phyloP scores from a whole-genome alignment of 2,888 invertebrate species.

The Drosophila phalerata region DNA sequence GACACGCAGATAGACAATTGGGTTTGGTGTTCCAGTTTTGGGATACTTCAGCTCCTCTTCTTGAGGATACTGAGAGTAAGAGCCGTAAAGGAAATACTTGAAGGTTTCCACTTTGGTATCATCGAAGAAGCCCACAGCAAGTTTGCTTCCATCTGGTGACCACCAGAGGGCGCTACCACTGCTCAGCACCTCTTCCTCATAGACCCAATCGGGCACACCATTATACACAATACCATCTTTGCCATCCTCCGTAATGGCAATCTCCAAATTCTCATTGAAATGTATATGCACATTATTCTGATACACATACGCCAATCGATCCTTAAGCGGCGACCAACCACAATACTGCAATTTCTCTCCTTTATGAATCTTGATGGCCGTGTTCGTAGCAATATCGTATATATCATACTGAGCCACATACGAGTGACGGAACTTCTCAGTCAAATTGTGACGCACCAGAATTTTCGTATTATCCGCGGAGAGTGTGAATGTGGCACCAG shows the following conservation, averaged over 20 bases:
- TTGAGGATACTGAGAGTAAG: constrained; percentile 89
- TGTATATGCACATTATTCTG: constrained; percentile 89
- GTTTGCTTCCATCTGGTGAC: constrained; percentile 89
- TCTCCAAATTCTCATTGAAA: constrained; percentile 79
- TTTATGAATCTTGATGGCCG: constrained; percentile 86
- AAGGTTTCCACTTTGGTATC: constrained; percentile 89
- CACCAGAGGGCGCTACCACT: constrained; percentile 92
- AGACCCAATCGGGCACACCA: constrained; percentile 96
- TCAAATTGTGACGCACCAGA: constrained; percentile 80
- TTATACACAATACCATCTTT: constrained; percentile 90
- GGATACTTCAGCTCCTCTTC: constrained; percentile 90
- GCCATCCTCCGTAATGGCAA: constrained; percentile 88
- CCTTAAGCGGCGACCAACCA: constrained; percentile 87
- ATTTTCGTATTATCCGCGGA: constrained; percentile 84
- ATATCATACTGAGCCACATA: constrained; percentile 88
- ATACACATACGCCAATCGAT: constrained; percentile 88
- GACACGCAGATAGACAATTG: constrained; percentile 89
- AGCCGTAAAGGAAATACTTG: constrained; percentile 89
- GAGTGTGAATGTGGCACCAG: constrained; percentile 79
- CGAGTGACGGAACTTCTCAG: constrained; percentile 88
- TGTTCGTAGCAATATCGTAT: constrained; percentile 86
- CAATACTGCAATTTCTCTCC: constrained; percentile 88
- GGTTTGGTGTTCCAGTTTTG: constrained; percentile 92
- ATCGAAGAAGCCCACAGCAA: constrained; percentile 91
- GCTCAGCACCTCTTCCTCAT: constrained; percentile 94